These are phyloP conservation scores for Calliphora vomitoria DNA, from an alignment of 2,888 invertebrate genomes.

Conservation along the genomic window DNA sequence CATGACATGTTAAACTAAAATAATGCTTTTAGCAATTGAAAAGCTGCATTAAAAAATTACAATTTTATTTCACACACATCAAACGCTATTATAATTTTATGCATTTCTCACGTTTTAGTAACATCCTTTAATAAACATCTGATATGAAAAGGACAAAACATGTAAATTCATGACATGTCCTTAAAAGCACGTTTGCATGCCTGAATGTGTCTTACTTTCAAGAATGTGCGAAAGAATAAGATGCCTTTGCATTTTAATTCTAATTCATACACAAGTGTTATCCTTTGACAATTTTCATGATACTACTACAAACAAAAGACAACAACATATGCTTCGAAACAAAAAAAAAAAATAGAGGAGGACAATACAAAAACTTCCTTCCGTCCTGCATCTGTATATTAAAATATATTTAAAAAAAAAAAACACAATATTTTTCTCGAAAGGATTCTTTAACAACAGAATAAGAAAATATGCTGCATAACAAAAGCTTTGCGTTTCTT, in stretches of 20 bases:
- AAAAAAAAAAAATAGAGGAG: slow-evolving; percentile 10
- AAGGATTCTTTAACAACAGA: slow-evolving; percentile 35
- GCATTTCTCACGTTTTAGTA: slow-evolving; percentile 65
- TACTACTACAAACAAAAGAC: background rate
- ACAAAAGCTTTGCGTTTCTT: slow-evolving; percentile 56
- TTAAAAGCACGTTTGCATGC: slow-evolving; percentile 53
- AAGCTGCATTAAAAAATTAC: background rate
- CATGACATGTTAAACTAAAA: background rate
- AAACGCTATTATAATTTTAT: slow-evolving; percentile 25
- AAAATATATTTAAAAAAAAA: background rate
- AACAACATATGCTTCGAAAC: slow-evolving; percentile 24
- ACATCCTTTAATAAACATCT: slow-evolving; percentile 57
- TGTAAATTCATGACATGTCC: slow-evolving; percentile 53
- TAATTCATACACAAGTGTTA: slow-evolving; percentile 60
- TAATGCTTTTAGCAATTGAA: background rate
- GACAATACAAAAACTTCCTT: slow-evolving; percentile 59
- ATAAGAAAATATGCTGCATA: slow-evolving; percentile 23
- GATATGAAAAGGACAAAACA: slow-evolving; percentile 26
- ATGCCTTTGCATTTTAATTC: slow-evolving; percentile 37
- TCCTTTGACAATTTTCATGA: slow-evolving; percentile 57
- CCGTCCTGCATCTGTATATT: slow-evolving; percentile 59
- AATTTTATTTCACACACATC: slow-evolving; percentile 37
- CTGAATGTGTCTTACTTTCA: background rate
- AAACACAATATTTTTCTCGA: background rate
- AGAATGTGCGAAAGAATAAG: slow-evolving; percentile 2